Base-by-base conservation (phyloP, 2,888 invertebrate species). In the Chydorus sphaericus region DNA sequence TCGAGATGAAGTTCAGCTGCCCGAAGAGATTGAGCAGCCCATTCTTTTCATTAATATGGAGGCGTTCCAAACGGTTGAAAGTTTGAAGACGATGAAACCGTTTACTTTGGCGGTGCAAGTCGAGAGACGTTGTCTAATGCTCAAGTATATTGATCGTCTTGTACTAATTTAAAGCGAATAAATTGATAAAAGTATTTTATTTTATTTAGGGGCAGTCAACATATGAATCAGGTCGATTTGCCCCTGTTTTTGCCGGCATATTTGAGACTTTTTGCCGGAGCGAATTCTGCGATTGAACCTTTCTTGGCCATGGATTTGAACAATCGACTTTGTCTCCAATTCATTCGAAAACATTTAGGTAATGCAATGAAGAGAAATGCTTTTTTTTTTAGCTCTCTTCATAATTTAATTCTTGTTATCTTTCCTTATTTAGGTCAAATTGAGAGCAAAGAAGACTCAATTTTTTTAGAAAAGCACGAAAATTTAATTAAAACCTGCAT, bases 41-140 rank as follows among this genome's bases (percentile, higher is more conserved):
- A 64, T 77, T 50, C 61, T 77, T 23, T 77, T 77, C 64, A 68
- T 79, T 55, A 78, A 78, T 64, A 75, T 76, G 4, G 74, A 77
- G 61, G 75, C 75, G 11, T 79, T 78, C 66, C 77, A 78, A 62
- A 75, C 76, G 48, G 66, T 67, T 31, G 66, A 70, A 23, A 79
- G 78, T 62, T 66, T 77, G 4, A 67, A 69, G 58, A 68, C 70
- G 1, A 74, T 78, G 73, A 66, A 69, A 44, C 67, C 69, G 59
- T 68, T 70, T 59, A 55, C 70, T n/a, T n/a, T n/a, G n/a, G n/a
- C n/a, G n/a, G n/a, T n/a, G n/a, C n/a, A n/a, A n/a, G n/a, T n/a
- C n/a, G n/a, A n/a, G n/a, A n/a, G n/a, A n/a, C n/a, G n/a, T n/a
- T n/a, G n/a, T n/a, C n/a, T n/a, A n/a, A n/a, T n/a, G n/a, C n/a